A percentile compares a stretch with the other conserved stretches of the same genome.
phyloP scores from a whole-genome alignment of 30 jellyfish, hydroid and myxozoan genomes.

The Pseudorhiza aurosa region DNA sequence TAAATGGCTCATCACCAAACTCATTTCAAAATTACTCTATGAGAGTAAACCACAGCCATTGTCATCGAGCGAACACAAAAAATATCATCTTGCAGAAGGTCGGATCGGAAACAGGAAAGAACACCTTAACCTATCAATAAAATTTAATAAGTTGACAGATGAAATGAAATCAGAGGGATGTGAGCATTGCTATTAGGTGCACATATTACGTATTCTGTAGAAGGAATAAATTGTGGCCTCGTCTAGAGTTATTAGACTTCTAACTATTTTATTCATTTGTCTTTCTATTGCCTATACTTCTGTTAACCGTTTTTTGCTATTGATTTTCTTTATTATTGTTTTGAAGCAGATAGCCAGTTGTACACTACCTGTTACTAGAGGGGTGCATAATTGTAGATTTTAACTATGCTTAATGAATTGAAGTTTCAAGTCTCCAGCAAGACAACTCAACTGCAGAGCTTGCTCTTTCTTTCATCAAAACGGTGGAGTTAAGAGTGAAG shows the following conservation, averaged over 20 bases:
- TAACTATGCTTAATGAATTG: no score
- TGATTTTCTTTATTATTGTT: no score
- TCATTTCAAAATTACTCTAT: not conserved
- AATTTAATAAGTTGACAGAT: not conserved
- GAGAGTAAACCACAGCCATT: conserved; percentile 44
- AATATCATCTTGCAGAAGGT: not conserved
- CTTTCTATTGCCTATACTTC: no score
- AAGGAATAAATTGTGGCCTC: no score
- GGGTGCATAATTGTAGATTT: no score
- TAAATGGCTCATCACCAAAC: not conserved
- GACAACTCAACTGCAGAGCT: conserved; percentile 9
- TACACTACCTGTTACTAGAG: no score
- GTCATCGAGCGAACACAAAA: conserved; percentile 18
- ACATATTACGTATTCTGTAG: no score
- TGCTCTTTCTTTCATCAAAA: conserved; percentile 12
- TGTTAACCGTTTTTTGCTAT: no score
- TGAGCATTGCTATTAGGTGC: no score
- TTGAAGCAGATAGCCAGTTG: no score
- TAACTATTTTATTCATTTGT: no score
- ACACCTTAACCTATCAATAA: not conserved
- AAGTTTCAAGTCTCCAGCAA: conserved; percentile 4
- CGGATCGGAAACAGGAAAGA: not conserved
- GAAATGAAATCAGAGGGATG: conserved; percentile 16
- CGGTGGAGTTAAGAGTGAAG: conserved; percentile 12
- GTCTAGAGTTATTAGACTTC: no score